Evolutionary conservation across 2,888 invertebrate genomes (phyloP), one percentile per base, ranked within the genome.

Genomic region (Idaea straminata): DNA sequence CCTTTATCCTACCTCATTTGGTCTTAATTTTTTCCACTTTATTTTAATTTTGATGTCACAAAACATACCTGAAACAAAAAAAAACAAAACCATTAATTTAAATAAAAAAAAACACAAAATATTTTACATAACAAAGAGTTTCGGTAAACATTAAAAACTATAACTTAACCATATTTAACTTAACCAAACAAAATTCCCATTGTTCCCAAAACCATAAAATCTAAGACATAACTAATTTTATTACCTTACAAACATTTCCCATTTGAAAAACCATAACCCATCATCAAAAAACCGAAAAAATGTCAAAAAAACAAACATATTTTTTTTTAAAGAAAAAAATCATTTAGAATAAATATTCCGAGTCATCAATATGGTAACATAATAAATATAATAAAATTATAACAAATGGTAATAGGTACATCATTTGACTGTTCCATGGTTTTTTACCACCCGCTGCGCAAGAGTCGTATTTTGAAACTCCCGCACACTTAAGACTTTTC

Each of bases 361-460:
- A 47, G 47, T 47, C 47, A 47, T 47, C 57, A 47, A 62, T 72
- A 78, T 74, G 76, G 77, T 47, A 47, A 47, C 47, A 47, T 47
- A 47, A 47, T 47, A 47, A 47, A 47, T 47, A 47, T 77, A 78
- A 83, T 83, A 83, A 83, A 83, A 83, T 79, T 72, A 76, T 82
- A 82, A 83, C 77, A 76, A 79, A 83, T 78, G 83, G 76, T 83
- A 82, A 83, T 83, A 74, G 80, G 72, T 62, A 47, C 47, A 47
- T 47, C 47, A 47, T 13, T 65, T 66, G 76, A 73, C 76, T 72
- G 78, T 73, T 47, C 47, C 47, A 47, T 47, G 13, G 72, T 47
- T 47, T 47, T 13, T 47, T 47, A 47, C 47, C 47, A 10, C 47
- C 47, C 47, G 47, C 47, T 47, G 47, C 47, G 47, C 47, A 47